Conservation (phyloP, 1,140 invertebrate genomes). For the Trinorchestia longiramus region DNA sequence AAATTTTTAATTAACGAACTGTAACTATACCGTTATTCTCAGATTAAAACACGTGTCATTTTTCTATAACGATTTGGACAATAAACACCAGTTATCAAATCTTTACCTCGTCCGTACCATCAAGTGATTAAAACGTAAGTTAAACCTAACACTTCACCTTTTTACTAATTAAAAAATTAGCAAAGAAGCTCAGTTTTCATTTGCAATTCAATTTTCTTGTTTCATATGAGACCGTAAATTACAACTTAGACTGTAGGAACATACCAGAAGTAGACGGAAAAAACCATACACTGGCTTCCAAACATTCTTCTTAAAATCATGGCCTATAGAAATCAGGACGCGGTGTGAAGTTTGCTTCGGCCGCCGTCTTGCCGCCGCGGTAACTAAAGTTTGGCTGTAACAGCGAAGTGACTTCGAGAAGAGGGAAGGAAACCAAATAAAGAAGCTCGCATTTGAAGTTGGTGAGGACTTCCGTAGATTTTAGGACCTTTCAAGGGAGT, state of each 20-base stretch:
- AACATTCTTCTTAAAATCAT: neutral
- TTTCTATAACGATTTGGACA: no score
- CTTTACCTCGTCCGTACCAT: no score
- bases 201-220: no score
- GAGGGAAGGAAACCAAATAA: conserved; percentile 33
- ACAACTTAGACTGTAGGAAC: neutral
- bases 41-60: no score
- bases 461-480: conserved; percentile 35
- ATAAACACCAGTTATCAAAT: no score
- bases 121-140: no score
- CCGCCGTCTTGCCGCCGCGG: neutral
- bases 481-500: conserved; percentile 20
- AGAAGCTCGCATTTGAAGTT: conserved; percentile 17
- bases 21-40: no score
- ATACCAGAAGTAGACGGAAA: neutral
- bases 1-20: no score
- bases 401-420: neutral
- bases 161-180: no score
- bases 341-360: neutral
- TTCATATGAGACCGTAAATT: no score
- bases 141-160: no score
- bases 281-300: neutral
- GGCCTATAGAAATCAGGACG: neutral
- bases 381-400: neutral
- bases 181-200: no score